These are phyloP conservation scores for Bujurquina vittata DNA, from an alignment of 2,113 vertebrate species.

Conservation along the genomic window DNA sequence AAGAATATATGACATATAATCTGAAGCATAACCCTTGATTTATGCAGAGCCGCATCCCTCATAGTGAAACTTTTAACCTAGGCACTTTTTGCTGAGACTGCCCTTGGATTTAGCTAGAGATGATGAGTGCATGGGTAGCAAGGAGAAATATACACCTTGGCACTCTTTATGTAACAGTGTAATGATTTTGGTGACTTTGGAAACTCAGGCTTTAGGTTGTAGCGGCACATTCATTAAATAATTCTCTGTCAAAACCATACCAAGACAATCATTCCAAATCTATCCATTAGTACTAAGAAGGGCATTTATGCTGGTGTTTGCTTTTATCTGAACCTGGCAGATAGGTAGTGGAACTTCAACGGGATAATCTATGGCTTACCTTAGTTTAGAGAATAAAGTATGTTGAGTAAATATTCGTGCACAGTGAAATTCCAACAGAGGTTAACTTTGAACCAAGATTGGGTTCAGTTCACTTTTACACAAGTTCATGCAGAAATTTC, in stretches of 20 bases:
- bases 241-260: not conserved
- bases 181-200: not conserved
- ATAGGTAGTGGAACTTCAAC: conserved; percentile 4
- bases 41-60: not conserved
- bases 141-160: not conserved
- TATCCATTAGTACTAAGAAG: not conserved
- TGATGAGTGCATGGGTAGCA: not conserved
- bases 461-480: conserved; percentile 24
- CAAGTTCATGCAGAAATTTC: not conserved
- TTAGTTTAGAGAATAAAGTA: conserved; percentile 23
- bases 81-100: not conserved
- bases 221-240: not conserved
- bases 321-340: conserved; percentile 15
- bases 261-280: conserved; percentile 42
- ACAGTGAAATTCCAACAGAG: conserved; percentile 47
- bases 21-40: not conserved
- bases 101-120: not conserved
- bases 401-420: conserved; percentile 55
- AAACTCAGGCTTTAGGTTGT: not conserved
- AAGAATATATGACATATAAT: not conserved
- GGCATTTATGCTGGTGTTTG: conserved; percentile 64
- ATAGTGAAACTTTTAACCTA: not conserved
- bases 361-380: conserved; percentile 24
- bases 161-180: not conserved
- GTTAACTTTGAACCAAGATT: conserved; percentile 26